Conservation (phyloP, 2,888 invertebrate species). For the Sturmia bella region DNA sequence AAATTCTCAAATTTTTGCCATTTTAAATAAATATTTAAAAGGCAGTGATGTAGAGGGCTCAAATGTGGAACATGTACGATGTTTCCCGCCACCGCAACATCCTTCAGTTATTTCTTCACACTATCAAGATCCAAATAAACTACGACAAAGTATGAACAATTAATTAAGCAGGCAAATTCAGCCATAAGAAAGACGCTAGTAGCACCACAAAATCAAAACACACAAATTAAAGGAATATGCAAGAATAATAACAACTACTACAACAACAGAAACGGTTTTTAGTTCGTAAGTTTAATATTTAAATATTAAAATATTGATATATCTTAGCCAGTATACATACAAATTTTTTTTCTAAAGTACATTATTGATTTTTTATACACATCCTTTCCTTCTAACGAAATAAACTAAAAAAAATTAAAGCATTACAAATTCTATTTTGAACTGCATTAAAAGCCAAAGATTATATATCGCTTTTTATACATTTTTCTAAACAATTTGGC, state of each 20-base stretch:
- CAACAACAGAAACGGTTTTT: conserved; percentile 16
- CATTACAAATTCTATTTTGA: conserved; percentile 14
- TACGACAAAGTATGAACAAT: conserved; percentile 82
- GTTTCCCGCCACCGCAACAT: conserved; percentile 97
- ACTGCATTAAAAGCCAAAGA: conserved; percentile 65
- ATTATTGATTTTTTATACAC: background rate
- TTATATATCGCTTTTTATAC: conserved; percentile 50
- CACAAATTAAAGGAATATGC: conserved; percentile 14
- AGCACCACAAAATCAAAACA: conserved; percentile 47
- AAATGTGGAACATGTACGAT: conserved; percentile 97
- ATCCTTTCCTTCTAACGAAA: conserved; percentile 4
- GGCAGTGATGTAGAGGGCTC: conserved; percentile 90
- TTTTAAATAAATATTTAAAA: conserved; percentile 95
- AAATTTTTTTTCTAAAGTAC: conserved; percentile 23
- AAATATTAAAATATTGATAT: conserved; percentile 37
- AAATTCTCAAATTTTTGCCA: conserved; percentile 98
- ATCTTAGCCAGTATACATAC: conserved; percentile 52
- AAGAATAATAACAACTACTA: conserved; percentile 36
- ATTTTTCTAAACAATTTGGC: conserved; percentile 48
- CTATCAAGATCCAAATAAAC: conserved; percentile 85
- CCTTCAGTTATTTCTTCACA: conserved; percentile 84
- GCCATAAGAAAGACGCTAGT: conserved; percentile 44
- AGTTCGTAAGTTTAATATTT: conserved; percentile 48
- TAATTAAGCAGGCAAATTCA: conserved; percentile 65
- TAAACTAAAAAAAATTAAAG: background rate